phyloP scores from a whole-genome alignment of 2,888 invertebrate genomes.

The Leucozona laternaria region DNA sequence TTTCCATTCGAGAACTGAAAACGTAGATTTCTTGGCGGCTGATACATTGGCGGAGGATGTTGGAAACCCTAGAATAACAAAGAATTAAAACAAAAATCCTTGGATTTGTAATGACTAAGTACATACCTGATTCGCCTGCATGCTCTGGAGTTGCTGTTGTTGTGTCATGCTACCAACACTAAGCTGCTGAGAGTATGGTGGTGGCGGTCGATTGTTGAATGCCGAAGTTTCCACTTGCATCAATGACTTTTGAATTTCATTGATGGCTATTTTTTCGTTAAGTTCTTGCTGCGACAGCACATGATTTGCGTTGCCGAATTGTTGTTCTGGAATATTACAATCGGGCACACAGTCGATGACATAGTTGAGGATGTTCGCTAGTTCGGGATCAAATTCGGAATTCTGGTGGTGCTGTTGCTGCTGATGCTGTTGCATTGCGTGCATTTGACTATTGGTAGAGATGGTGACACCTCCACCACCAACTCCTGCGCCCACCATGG shows the following conservation, averaged over 20 bases:
- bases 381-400: conserved; percentile 86
- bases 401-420: conserved; percentile 77
- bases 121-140: conserved; percentile 78
- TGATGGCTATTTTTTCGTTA: conserved; percentile 92
- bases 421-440: conserved; percentile 78
- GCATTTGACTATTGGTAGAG: conserved; percentile 75
- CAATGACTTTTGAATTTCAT: conserved; percentile 94
- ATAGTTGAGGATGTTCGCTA: conserved; percentile 93
- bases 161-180: conserved; percentile 63
- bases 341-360: conserved; percentile 93
- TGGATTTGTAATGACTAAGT: background rate
- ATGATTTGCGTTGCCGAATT: conserved; percentile 78
- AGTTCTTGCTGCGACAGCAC: conserved; percentile 79
- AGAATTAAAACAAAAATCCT: background rate
- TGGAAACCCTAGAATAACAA: conserved; percentile 79
- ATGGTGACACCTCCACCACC: conserved; percentile 65
- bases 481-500: conserved; percentile 58
- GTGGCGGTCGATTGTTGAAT: conserved; percentile 78
- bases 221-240: conserved; percentile 91
- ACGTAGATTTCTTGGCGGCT: conserved; percentile 79
- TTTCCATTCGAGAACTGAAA: conserved; percentile 80
- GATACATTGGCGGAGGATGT: conserved; percentile 83
- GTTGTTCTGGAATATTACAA: conserved; percentile 79
- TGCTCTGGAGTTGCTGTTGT: conserved; percentile 79
- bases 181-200: conserved; percentile 76